Percentiles rank a stretch among this genome's conserved stretches.
phyloP scores from a whole-genome alignment of 2,113 vertebrate genomes.

The Ploceus nigricollis region DNA sequence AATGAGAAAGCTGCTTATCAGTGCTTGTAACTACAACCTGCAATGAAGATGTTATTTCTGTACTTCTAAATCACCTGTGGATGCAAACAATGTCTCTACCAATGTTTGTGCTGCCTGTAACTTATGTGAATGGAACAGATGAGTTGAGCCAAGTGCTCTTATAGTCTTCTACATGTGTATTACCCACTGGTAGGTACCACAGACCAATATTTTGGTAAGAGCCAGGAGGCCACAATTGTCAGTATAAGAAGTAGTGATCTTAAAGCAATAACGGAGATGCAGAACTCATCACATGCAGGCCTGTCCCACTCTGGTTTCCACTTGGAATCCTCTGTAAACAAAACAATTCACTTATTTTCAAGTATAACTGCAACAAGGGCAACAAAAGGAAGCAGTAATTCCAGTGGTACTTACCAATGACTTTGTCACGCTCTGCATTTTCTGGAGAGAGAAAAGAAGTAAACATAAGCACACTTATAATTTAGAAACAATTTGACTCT shows the following conservation, averaged over 20 bases:
- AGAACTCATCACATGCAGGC: conserved; percentile 24
- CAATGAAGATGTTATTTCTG: not conserved
- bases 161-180: not conserved
- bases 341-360: conserved; percentile 8
- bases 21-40: not conserved
- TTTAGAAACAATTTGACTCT: not conserved
- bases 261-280: not conserved
- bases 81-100: not conserved
- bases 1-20: not conserved
- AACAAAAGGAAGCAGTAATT: not conserved
- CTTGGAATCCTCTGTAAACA: conserved; percentile 46
- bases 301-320: conserved; percentile 41
- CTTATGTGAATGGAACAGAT: not conserved
- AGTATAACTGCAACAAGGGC: not conserved
- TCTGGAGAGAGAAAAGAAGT: conserved; percentile 63
- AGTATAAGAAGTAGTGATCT: conserved; percentile 13
- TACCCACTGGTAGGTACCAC: not conserved
- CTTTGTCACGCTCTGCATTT: conserved; percentile 59
- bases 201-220: conserved; percentile 11
- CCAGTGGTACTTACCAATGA: conserved; percentile 66
- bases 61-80: not conserved
- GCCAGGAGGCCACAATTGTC: conserved; percentile 25
- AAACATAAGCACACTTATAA: not conserved
- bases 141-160: not conserved
- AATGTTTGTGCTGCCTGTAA: not conserved